Evolutionary conservation across 2,888 invertebrate species (phyloP).

Genomic region (Diarsia brunnea): DNA sequence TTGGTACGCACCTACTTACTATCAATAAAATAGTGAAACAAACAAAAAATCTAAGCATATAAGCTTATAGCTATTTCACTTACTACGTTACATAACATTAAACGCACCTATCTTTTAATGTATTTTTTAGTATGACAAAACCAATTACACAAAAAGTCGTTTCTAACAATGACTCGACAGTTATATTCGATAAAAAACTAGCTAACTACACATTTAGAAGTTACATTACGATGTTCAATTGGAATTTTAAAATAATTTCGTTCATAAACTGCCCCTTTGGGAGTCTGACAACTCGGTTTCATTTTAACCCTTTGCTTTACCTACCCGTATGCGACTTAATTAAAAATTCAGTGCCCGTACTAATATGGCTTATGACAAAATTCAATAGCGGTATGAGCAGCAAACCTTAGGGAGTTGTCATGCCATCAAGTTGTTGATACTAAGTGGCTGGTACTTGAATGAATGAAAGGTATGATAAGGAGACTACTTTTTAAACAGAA

Average conservation of each 20-base stretch:
- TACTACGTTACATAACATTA: neutral
- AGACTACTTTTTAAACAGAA: conserved; percentile 3
- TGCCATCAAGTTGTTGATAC: conserved; percentile 40
- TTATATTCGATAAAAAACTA: conserved; percentile 28
- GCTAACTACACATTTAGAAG: conserved; percentile 38
- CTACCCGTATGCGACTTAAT: conserved; percentile 55
- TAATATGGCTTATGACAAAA: conserved; percentile 59
- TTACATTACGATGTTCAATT: conserved; percentile 53
- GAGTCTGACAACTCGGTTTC: conserved; percentile 69
- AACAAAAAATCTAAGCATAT: too few relatives aligned
- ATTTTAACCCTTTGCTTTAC: conserved; percentile 67
- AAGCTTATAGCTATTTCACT: too few relatives aligned
- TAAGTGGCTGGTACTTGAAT: conserved; percentile 34
- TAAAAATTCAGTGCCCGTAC: conserved; percentile 59
- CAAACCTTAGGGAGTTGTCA: conserved; percentile 45
- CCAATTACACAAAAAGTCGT: conserved; percentile 17
- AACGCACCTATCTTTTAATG: neutral
- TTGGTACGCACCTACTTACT: too few relatives aligned
- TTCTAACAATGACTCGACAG: conserved; percentile 15
- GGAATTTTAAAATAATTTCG: conserved; percentile 70
- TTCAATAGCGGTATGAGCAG: conserved; percentile 48
- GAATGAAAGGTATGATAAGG: conserved; percentile 23
- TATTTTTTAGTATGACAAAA: neutral
- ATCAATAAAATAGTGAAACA: too few relatives aligned
- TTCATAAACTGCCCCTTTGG: conserved; percentile 69